Base-by-base conservation (phyloP, 2,888 invertebrate species). In the Heliconius charithonia region DNA sequence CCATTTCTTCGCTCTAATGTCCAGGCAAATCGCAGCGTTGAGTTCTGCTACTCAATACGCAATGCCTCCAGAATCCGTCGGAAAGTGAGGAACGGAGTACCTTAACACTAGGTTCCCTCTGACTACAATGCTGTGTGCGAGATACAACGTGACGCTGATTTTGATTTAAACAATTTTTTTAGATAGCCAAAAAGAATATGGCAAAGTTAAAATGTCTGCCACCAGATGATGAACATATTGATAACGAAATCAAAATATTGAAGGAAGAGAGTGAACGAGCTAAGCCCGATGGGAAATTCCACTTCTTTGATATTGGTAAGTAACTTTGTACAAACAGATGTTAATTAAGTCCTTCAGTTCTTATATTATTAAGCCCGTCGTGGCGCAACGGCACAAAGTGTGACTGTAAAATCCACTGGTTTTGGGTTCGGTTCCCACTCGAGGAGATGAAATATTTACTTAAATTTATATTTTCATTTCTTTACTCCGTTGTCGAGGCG, bases 201-300 rank as follows among this genome's bases (percentile, higher is more conserved):
- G 88, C 89, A 4, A 89, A 84, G 76, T 82, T 93, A 4, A 89
- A 86, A 80, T 84, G 86, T 45, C 80, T 92, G 67, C 77, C 86
- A 0, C 83, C 84, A 65, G 86, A 89, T 56, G 86, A 89, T 80
- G 81, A 84, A 1, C 82, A 83, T 22, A 84, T 92, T 12, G n/a
- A 81, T 13, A 86, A 85, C 75, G 87, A 89, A 78, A 80, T 92
- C 70, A 82, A 82, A 9, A 82, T 80, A 32, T 83, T 93, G 6
- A 87, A 86, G 77, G 86, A 88, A 56, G 93, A 93, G 81, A 89
- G 89, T 41, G 87, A 90, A 4, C 84, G 88, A 29, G 90, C 89
- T 0, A 88, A 82, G 75, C 81, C 86, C 4, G 84, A 83, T 41
- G 91, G 90, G 85, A 83, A 80, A 80, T 88, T 77, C 0, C 84